A percentile compares a stretch with the other conserved stretches of the same genome.
These are phyloP conservation scores for Centrocercus urophasianus DNA, from an alignment of 2,113 vertebrate genomes.

Conservation along the genomic window DNA sequence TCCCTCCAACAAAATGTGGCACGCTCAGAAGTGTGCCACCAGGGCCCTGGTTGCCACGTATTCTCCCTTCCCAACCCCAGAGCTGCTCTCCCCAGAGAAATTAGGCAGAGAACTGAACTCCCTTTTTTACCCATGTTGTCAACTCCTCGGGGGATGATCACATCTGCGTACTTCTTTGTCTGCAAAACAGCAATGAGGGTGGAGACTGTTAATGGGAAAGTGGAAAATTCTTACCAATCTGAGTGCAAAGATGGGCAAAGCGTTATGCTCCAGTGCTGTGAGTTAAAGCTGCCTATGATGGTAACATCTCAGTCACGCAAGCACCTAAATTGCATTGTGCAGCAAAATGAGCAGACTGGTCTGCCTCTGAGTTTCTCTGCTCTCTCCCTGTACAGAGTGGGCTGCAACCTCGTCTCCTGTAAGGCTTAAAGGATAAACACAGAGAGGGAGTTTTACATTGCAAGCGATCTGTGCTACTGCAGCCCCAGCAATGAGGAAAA, in stretches of 20 bases:
- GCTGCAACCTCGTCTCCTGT: background rate
- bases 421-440: background rate
- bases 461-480: background rate
- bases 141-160: constrained; percentile 96
- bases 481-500: background rate
- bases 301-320: background rate
- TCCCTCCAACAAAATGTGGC: background rate
- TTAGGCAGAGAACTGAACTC: background rate
- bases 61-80: background rate
- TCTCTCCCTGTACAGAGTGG: background rate
- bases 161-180: constrained; percentile 98
- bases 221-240: background rate
- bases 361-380: background rate
- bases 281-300: background rate
- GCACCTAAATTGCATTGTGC: background rate
- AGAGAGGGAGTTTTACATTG: background rate
- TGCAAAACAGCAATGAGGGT: constrained; percentile 65
- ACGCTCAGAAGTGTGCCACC: background rate
- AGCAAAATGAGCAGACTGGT: accelerated
- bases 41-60: background rate
- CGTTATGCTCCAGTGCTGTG: background rate
- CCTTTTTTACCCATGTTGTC: constrained; percentile 95
- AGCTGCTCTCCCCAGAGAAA: background rate
- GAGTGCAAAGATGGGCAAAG: background rate
- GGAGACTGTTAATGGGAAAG: background rate